These are phyloP conservation scores for Lampris megalopsis DNA, from an alignment of 2,113 vertebrate genomes.

Conservation along the genomic window DNA sequence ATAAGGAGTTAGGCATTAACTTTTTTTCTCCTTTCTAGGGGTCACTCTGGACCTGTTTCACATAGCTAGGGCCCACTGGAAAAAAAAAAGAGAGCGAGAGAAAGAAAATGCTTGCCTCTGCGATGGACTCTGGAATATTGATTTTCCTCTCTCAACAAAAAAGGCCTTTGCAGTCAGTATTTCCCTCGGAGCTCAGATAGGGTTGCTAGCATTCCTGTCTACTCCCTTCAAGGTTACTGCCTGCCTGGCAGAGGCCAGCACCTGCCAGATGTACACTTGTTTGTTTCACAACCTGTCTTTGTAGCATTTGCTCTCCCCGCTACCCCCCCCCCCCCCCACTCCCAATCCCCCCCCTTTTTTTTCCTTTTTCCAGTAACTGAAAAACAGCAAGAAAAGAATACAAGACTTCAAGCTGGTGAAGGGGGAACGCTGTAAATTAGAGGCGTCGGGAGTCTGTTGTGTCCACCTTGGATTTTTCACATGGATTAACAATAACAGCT, in stretches of 20 bases:
- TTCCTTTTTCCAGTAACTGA: conserved; percentile 12
- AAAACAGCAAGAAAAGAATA: conserved; percentile 27
- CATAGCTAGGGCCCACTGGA: conserved; percentile 64
- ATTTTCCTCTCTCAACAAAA: conserved; percentile 73
- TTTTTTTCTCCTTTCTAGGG: conserved; percentile 68
- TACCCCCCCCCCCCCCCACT: background rate
- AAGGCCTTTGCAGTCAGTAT: conserved; percentile 67
- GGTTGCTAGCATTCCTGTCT: conserved; percentile 75
- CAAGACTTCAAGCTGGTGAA: background rate
- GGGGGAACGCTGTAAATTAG: conserved; percentile 35
- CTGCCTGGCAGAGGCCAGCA: conserved; percentile 68
- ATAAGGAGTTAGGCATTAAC: conserved; percentile 84
- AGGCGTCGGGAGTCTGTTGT: conserved; percentile 26
- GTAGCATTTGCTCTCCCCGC: conserved; percentile 51
- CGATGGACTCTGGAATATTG: conserved; percentile 83
- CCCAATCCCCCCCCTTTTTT: background rate
- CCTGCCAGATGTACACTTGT: conserved; percentile 76
- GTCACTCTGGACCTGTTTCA: conserved; percentile 78
- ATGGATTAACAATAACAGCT: conserved; percentile 23
- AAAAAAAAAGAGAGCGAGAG: conserved; percentile 30
- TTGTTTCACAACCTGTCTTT: conserved; percentile 62
- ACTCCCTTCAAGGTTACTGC: conserved; percentile 81
- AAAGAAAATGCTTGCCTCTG: conserved; percentile 59
- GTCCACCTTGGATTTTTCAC: conserved; percentile 30
- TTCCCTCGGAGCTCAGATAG: conserved; percentile 73